Base-by-base conservation (phyloP, 2,888 invertebrate species). In the Stegana nigrithorax region DNA sequence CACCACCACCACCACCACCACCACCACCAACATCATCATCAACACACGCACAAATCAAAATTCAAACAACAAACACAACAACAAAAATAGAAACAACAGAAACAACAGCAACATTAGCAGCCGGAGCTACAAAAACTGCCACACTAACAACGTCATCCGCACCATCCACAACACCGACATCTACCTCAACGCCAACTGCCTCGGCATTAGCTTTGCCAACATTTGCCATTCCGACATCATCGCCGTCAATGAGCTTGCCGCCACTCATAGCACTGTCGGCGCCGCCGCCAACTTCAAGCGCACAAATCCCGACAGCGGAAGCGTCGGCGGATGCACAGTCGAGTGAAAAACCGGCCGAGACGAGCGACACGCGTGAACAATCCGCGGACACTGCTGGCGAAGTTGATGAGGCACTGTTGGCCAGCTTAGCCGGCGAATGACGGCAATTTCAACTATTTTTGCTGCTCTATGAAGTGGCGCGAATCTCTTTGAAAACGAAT, bases 171-270 rank as follows among this genome's bases (percentile, higher is more conserved):
- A 29, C n/a, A n/a, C n/a, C n/a, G n/a, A n/a, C n/a, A n/a, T n/a
- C n/a, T n/a, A n/a, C n/a, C n/a, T n/a, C n/a, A n/a, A n/a, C n/a
- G n/a, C n/a, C n/a, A n/a, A n/a, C n/a, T n/a, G n/a, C n/a, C n/a
- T n/a, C n/a, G n/a, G n/a, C n/a, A n/a, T n/a, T n/a, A n/a, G n/a
- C n/a, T n/a, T n/a, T n/a, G n/a, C n/a, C n/a, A n/a, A n/a, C n/a
- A n/a, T n/a, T n/a, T n/a, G n/a, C n/a, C n/a, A n/a, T n/a, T n/a
- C n/a, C n/a, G n/a, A n/a, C n/a, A n/a, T n/a, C 32, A 26, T 21
- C 64, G 12, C 45, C 69, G 23, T 67, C 72, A 63, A 92, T 92
- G 39, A 23, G 39, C 17, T 42, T 42, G 5, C 91, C 91, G 3
- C 88, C 45, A 57, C 55, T 44, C 8, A 17, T 61, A 55, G 5